Conservation (phyloP, 2,113 vertebrate species). For the Microtus montanus region DNA sequence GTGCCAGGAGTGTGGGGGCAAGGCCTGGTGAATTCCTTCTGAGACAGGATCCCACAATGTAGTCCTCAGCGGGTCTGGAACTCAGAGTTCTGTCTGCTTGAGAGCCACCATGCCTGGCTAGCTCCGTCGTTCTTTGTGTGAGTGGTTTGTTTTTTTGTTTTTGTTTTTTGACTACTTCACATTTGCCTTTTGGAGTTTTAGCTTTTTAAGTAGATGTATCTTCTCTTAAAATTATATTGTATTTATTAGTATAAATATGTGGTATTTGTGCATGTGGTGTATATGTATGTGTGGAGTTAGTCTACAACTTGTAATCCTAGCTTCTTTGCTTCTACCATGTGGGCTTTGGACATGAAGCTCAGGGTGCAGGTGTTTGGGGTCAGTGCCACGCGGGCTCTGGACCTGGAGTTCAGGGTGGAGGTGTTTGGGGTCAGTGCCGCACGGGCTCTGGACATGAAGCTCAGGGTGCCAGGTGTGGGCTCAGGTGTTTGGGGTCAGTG, state of each 20-base stretch:
- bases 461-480: too few relatives aligned
- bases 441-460: accelerated
- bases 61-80: neutral
- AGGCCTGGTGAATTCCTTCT: neutral
- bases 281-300: neutral
- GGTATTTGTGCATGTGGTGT: neutral
- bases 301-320: neutral
- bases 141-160: neutral
- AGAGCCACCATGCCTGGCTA: neutral
- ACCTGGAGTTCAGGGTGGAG: neutral
- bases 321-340: neutral
- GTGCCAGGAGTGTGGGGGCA: neutral
- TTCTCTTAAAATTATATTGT: neutral
- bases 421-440: neutral
- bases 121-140: neutral
- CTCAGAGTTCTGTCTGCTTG: neutral
- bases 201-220: neutral
- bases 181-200: conserved; percentile 37
- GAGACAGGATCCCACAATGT: neutral
- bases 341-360: neutral
- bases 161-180: conserved; percentile 9
- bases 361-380: neutral
- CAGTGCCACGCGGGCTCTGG: neutral
- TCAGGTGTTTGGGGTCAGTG: neutral
- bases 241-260: neutral